Conservation (phyloP, 2,113 vertebrate genomes). For the Amazona guildingii region DNA sequence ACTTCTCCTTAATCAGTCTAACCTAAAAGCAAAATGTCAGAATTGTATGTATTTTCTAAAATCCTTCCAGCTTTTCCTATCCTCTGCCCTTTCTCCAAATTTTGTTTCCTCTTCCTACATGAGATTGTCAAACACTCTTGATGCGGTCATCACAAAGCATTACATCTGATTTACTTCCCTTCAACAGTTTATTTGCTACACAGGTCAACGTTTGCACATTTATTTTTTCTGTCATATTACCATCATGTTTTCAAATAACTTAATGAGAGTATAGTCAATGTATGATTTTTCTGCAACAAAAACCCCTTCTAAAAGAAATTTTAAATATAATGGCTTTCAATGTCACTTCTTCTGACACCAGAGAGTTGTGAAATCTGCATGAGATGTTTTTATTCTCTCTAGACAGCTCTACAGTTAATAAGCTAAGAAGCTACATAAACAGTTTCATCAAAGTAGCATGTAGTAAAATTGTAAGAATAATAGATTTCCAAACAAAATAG, state of each 20-base stretch:
- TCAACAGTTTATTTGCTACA: not conserved
- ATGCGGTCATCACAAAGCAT: not conserved
- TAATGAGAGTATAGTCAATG: not conserved
- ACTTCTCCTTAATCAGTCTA: not conserved
- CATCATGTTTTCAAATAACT: constrained; percentile 28
- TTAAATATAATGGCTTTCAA: not conserved
- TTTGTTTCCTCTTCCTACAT: not conserved
- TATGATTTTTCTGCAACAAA: not conserved
- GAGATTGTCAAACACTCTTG: not conserved
- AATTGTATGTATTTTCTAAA: not conserved
- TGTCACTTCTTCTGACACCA: not conserved
- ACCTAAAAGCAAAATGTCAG: not conserved
- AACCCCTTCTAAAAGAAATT: not conserved
- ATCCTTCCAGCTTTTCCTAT: not conserved
- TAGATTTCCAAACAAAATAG: not conserved
- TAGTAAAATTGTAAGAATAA: not conserved
- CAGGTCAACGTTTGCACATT: not conserved
- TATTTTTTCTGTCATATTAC: constrained; percentile 3
- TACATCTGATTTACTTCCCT: not conserved
- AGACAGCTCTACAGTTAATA: not conserved
- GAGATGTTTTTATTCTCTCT: constrained; percentile 5
- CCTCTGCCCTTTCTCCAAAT: not conserved
- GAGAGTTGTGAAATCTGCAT: not conserved
- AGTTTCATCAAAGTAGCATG: not conserved
- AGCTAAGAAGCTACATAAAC: not conserved